Conservation (phyloP, 2,797 vertebrate species). For the Podargus strigoides region DNA sequence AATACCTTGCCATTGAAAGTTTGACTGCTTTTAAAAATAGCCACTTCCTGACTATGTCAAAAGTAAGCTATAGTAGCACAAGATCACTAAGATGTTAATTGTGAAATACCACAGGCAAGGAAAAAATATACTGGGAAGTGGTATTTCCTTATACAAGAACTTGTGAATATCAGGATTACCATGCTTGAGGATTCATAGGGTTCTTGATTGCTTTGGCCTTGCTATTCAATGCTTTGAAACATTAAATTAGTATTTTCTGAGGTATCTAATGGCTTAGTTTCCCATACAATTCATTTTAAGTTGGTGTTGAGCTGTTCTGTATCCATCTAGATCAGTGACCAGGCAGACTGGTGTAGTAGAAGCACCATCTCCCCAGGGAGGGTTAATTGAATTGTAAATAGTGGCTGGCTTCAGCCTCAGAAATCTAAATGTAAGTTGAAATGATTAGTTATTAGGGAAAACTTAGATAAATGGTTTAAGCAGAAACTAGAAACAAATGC, state of each 20-base stretch:
- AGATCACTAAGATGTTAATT: not conserved
- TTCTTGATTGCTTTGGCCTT: not conserved
- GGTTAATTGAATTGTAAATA: not conserved
- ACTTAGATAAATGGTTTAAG: not conserved
- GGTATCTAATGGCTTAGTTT: not conserved
- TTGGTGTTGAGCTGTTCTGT: not conserved
- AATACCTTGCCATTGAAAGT: not conserved
- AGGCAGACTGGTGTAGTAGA: not conserved
- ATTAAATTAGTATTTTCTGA: not conserved
- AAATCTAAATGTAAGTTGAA: not conserved
- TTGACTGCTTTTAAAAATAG: not conserved
- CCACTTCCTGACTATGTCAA: not conserved
- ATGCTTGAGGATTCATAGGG: not conserved
- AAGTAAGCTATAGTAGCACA: not conserved
- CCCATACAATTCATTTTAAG: fast-evolving
- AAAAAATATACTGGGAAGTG: not conserved
- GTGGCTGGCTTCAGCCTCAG: not conserved
- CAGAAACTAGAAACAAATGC: not conserved
- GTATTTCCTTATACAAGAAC: not conserved
- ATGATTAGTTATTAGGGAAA: not conserved
- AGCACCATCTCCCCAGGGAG: not conserved
- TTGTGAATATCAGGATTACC: not conserved
- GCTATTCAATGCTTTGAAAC: not conserved
- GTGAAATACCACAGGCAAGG: not conserved
- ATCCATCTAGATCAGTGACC: not conserved